Evolutionary conservation across 2,113 vertebrate species (phyloP).

Genomic region (Ibidorhyncha struthersii): DNA sequence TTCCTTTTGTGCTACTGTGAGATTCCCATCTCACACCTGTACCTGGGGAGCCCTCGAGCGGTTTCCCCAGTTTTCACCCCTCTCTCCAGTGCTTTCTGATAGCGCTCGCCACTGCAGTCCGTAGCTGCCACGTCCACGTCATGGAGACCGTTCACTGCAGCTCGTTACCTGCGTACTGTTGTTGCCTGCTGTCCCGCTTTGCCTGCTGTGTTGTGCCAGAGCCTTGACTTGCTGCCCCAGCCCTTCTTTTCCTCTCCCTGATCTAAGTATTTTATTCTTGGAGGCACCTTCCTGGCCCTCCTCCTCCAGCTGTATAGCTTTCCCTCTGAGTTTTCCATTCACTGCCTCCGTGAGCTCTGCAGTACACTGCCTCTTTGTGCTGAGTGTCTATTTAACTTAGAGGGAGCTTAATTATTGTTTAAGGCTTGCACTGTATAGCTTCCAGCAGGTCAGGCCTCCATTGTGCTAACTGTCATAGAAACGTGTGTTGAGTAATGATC

Average conservation of each 20-base stretch:
- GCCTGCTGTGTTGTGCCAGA: background rate
- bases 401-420: slow-evolving; percentile 55
- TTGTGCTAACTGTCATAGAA: background rate
- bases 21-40: background rate
- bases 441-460: background rate
- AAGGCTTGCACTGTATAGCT: slow-evolving; percentile 3
- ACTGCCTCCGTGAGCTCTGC: background rate
- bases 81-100: background rate
- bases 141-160: accelerated
- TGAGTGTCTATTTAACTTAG: slow-evolving; percentile 15
- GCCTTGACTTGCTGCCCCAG: background rate
- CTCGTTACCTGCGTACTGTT: background rate
- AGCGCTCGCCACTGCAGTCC: background rate
- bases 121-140: background rate
- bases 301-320: background rate
- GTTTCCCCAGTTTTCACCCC: background rate
- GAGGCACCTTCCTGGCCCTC: background rate
- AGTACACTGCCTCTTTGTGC: slow-evolving; percentile 57
- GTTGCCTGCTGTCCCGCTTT: background rate
- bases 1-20: accelerated
- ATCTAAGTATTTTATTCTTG: background rate
- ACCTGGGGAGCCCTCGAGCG: background rate
- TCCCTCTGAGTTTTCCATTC: background rate
- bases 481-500: background rate
- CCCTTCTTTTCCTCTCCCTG: background rate